Evolutionary conservation across 1,140 invertebrate genomes (phyloP).

Genomic region (Drosophila truncata): DNA sequence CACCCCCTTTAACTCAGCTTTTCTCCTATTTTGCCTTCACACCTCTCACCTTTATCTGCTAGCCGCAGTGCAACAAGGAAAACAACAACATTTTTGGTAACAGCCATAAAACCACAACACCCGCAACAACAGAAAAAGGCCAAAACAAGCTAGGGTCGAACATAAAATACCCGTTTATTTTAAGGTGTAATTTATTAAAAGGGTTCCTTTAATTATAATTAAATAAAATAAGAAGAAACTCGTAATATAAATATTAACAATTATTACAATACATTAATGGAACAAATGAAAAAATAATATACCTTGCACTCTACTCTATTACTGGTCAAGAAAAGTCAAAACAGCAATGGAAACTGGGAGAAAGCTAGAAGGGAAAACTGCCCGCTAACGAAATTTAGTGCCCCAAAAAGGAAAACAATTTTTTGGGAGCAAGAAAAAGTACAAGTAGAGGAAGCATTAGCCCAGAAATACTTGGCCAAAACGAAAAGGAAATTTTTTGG

Average conservation of each 20-base stretch:
- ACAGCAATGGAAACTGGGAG: not conserved
- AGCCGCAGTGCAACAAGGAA: constrained; percentile 37
- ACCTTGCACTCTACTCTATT: too few species aligned
- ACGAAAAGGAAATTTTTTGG: constrained; percentile 68
- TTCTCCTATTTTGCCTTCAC: constrained; percentile 15
- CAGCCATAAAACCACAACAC: constrained; percentile 66
- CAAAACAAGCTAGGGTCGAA: constrained; percentile 10
- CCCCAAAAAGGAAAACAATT: constrained; percentile 64
- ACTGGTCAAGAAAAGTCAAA: not conserved
- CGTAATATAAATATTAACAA: too few species aligned
- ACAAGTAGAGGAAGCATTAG: constrained; percentile 56
- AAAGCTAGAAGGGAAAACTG: constrained; percentile 46
- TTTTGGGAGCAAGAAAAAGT: constrained; percentile 20
- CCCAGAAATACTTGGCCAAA: constrained; percentile 68
- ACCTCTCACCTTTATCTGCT: constrained; percentile 48
- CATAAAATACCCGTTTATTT: not conserved
- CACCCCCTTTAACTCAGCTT: not conserved
- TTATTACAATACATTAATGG: too few species aligned
- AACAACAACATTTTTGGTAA: constrained; percentile 44
- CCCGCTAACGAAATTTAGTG: constrained; percentile 80
- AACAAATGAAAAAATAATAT: too few species aligned
- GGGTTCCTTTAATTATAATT: not conserved
- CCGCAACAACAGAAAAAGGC: constrained; percentile 69
- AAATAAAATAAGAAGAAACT: not conserved
- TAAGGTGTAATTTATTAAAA: not conserved